Evolutionary conservation across 2,797 vertebrate genomes (phyloP), one percentile per base, ranked within the genome.

Genomic region (Rhinophrynus dorsalis): DNA sequence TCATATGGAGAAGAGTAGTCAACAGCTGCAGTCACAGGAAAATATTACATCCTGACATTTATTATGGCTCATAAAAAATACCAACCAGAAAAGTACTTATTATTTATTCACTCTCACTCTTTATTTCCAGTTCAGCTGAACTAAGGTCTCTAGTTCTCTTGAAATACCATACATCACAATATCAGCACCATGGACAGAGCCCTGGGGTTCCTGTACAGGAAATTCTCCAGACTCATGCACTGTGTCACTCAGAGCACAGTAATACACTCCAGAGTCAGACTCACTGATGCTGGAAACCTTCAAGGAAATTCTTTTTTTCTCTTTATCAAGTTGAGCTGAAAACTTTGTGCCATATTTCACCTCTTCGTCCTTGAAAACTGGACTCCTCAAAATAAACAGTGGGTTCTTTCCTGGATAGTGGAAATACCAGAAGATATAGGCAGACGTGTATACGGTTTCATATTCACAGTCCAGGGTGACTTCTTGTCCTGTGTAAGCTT

Each of bases 181-280:
- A n/a, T n/a, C 29, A 37, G 3, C 33, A 37, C 33, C 10, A 37
- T 37, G 33, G 11, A 11, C 3, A 37, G 33, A 37, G 33, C 3
- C n/a, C 6, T 11, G 33, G 2, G 17, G 5, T 51, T 51, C 10
- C 29, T 51, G 24, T 15, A 29, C 23, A 51, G 5, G 2, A n/a
- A 1, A 51, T 12, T 20, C 11, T 12, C 12, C 47, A 51, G 47
- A 51, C 17, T 27, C 1, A 62, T 6, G 35, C 59, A 48, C 59
- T 62, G 59, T 62, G 59, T 12, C 1, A 21, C 24, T 26, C 24
- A 56, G 10, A 45, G 63, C 63, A 67, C 63, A 56, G 9, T 44
- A 67, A 45, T 47, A 67, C 51, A 35, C 12, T 1, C 50, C 50
- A 32, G 63, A 32, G 51, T 67, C 51, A 21, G 26, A 44, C 26